A percentile compares a stretch with the other conserved stretches of the same genome.
Conservation (phyloP, 2,113 vertebrate species). For the Miniopterus natalensis region DNA sequence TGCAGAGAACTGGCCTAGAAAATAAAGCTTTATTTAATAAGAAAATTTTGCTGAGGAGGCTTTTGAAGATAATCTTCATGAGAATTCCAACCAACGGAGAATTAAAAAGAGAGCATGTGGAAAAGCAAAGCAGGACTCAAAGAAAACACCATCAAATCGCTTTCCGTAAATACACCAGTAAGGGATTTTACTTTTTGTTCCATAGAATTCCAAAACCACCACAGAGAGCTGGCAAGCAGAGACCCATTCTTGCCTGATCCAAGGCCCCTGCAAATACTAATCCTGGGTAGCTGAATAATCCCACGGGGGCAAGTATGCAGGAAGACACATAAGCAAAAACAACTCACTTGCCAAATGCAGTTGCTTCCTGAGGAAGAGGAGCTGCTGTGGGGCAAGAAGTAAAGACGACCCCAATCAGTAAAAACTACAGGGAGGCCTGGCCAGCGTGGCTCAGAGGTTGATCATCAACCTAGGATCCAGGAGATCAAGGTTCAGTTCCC, state of each 20-base stretch:
- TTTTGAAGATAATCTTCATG: conserved; percentile 48
- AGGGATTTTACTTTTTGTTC: conserved; percentile 21
- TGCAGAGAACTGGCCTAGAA: conserved; percentile 20
- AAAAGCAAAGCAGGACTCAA: conserved; percentile 50
- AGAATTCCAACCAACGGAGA: conserved; percentile 47
- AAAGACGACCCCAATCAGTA: conserved; percentile 1
- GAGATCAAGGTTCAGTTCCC: too few relatives aligned
- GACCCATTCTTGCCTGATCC: conserved; percentile 17
- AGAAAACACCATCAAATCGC: conserved; percentile 36
- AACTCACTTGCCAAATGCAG: not conserved
- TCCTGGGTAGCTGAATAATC: conserved; percentile 8
- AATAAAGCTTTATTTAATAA: conserved; percentile 54
- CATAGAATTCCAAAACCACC: not conserved
- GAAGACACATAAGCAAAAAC: conserved; percentile 58
- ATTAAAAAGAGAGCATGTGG: not conserved
- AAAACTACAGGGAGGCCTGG: conserved; percentile 1
- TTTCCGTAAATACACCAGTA: conserved; percentile 12
- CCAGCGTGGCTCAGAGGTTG: too few relatives aligned
- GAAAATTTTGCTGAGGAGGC: not conserved
- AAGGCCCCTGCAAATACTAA: conserved; percentile 41
- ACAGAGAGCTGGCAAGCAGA: conserved; percentile 22
- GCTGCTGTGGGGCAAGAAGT: conserved; percentile 37
- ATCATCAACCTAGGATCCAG: too few relatives aligned
- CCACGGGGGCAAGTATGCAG: not conserved
- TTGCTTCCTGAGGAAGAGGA: conserved; percentile 18